Base-by-base conservation (phyloP, 2,888 invertebrate genomes). In the Ischnura elegans region DNA sequence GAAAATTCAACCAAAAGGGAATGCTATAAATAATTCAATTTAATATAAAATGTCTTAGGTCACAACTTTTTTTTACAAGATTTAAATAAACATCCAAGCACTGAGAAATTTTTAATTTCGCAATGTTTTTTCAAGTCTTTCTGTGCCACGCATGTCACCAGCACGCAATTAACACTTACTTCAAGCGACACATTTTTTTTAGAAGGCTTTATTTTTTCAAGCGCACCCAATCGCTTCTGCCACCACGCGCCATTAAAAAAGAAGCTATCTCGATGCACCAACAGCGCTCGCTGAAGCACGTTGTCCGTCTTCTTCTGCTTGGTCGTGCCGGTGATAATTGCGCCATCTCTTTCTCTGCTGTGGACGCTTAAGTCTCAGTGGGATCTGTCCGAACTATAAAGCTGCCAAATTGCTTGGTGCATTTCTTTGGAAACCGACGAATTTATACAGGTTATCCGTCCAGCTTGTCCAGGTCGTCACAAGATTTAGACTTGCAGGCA, bases 391-490 rank as follows among this genome's bases (percentile, higher is more conserved):
- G 36, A 66, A 43, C 87, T 42, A 42, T 25, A 42, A 47, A 55
- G 87, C 42, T 47, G 86, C 86, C 86, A 25, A n/a, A 36, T 45
- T 25, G 61, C 61, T 43, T 61, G 42, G 43, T 76, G 90, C 90
- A 90, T 87, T 90, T 55, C 76, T 42, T 61, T 43, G 45, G 66
- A 43, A 66, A 90, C 90, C 42, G 47, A n/a, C 19, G 55, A 55
- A 42, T 61, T 43, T 43, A 6, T 61, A 43, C 55, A 55, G 29
- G n/a, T 86, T 55, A 93, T 29, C 93, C 93, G n/a, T 95, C 95
- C 93, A 95, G 95, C 94, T 95, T 95, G 94, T 96, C 96, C 94
- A 96, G 95, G 94, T 96, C 95, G 94, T 96, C 96, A 95, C 96
- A 96, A 19, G 96, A 96, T 94, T 96, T 96, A 84, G 96, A 96